Evolutionary conservation across 2,888 invertebrate species (phyloP).

Genomic region (Rugalucina vietnamica): DNA sequence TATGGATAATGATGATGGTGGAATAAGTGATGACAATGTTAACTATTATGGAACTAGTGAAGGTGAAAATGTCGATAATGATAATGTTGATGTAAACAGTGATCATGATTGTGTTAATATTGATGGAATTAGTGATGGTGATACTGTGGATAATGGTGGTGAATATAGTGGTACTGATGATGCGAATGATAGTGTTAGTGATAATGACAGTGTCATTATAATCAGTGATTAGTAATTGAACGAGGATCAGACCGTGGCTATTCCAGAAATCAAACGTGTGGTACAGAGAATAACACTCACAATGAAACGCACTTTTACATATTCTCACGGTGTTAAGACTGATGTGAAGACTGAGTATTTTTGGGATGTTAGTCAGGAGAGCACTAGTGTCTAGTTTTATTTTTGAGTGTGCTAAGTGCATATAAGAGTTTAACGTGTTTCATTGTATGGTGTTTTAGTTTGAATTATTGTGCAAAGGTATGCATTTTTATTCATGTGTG

Average conservation of each 20-base stretch:
- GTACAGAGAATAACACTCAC: neutral
- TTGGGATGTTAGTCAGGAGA: neutral
- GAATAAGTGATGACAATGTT: too few species aligned
- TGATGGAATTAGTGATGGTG: neutral
- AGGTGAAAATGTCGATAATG: neutral
- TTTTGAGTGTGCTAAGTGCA: too few species aligned
- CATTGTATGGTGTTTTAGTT: too few species aligned
- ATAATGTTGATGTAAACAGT: neutral
- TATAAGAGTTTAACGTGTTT: too few species aligned
- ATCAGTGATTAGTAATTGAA: neutral
- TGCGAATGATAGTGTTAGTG: neutral
- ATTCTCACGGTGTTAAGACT: too few species aligned
- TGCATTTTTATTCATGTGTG: too few species aligned
- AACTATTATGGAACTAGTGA: neutral
- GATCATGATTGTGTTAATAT: too few species aligned
- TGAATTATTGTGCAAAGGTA: too few species aligned
- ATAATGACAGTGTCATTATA: neutral
- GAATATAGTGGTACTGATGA: neutral
- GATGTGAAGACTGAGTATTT: neutral
- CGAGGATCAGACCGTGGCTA: neutral
- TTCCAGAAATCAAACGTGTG: neutral
- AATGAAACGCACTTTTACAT: neutral
- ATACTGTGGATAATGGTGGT: neutral
- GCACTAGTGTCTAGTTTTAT: too few species aligned
- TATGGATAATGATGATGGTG: too few species aligned